These are phyloP conservation scores for Scaptomyza caliginosa DNA, from an alignment of 2,888 invertebrate species.

Conservation along the genomic window DNA sequence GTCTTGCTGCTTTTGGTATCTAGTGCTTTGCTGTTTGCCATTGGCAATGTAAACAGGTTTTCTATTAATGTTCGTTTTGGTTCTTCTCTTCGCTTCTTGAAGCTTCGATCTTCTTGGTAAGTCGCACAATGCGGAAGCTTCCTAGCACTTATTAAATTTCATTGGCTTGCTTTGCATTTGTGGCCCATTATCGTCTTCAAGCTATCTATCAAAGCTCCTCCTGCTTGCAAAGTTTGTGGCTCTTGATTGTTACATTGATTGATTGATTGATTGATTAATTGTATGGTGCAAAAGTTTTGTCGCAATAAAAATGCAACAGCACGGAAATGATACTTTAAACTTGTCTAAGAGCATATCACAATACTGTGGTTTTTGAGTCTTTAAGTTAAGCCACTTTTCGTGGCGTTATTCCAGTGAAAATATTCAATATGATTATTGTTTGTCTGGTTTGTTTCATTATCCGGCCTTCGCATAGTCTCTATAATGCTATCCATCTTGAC, in stretches of 20 bases:
- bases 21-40: conserved; percentile 28
- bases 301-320: conserved; percentile 30
- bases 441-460: conserved; percentile 24
- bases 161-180: conserved; percentile 19
- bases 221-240: conserved; percentile 4
- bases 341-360: no score
- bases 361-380: no score
- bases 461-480: conserved; percentile 31
- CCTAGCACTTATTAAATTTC: conserved; percentile 42
- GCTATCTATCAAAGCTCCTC: conserved; percentile 37
- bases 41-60: conserved; percentile 68
- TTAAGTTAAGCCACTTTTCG: conserved; percentile 2
- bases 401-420: conserved; percentile 35
- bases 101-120: conserved; percentile 20
- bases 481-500: conserved; percentile 5
- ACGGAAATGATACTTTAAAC: conserved; percentile 36
- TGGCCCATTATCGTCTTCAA: conserved; percentile 21
- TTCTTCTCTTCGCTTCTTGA: conserved; percentile 4
- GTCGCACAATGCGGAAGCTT: conserved; percentile 51
- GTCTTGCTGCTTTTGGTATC: conserved; percentile 27
- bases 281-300: conserved; percentile 44
- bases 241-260: conserved; percentile 68
- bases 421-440: conserved; percentile 47
- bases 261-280: conserved; percentile 69
- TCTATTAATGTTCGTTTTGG: conserved; percentile 21